Conservation (phyloP, 1,140 invertebrate genomes). For the Cotesia typhae region DNA sequence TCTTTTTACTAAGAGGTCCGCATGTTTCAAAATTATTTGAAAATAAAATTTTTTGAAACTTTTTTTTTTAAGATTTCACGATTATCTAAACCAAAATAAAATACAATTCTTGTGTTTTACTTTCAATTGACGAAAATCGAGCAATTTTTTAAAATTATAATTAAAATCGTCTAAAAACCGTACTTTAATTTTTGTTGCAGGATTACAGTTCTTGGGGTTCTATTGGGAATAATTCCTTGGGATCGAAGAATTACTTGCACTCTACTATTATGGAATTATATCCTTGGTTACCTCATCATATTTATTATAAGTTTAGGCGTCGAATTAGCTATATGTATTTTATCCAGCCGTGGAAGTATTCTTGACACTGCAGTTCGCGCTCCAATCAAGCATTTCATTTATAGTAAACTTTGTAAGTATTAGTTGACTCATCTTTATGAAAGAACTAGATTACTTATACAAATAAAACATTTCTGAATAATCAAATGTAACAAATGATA, state of each 20-base stretch:
- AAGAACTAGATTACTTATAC: not conserved
- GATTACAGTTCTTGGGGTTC: constrained; percentile 67
- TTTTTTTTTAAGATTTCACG: no score
- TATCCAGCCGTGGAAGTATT: constrained; percentile 85
- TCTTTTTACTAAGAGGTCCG: no score
- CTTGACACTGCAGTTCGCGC: constrained; percentile 77
- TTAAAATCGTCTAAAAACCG: no score
- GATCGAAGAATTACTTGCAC: constrained; percentile 70
- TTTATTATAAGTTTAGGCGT: constrained; percentile 73
- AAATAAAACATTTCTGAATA: no score
- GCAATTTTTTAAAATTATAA: no score
- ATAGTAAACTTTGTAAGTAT: constrained; percentile 79
- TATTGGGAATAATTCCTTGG: constrained; percentile 72
- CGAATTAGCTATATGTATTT: constrained; percentile 78
- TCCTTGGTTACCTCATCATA: constrained; percentile 78
- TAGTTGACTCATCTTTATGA: constrained; percentile 10
- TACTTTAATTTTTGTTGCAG: constrained; percentile 60
- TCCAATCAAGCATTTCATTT: constrained; percentile 85
- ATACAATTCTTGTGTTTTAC: no score
- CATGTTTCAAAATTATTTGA: no score
- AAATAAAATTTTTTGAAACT: no score
- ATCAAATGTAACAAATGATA: no score
- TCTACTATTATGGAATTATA: constrained; percentile 73
- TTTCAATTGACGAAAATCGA: no score
- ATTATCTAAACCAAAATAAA: no score